A percentile compares a stretch with the other conserved stretches of the same genome.
Conservation (phyloP, 53 echinoderm and acorn worm species). For the Zoroaster sp. region DNA sequence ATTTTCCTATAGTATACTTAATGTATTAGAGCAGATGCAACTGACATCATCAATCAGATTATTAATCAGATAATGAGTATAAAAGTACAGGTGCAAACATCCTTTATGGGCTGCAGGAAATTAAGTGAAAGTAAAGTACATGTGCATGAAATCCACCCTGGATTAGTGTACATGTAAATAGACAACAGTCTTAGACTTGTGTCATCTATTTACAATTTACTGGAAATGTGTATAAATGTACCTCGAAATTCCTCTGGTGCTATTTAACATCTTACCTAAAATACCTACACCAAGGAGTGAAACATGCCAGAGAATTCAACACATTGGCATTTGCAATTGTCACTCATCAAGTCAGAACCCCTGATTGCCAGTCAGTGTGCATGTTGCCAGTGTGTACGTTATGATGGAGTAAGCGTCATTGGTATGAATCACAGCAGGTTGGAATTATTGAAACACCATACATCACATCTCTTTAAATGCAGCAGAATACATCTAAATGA, state of each 20-base stretch:
- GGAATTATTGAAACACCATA: slow-evolving; percentile 9
- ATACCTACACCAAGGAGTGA: not conserved
- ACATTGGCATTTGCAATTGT: not conserved
- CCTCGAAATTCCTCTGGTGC: not conserved
- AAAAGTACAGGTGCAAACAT: not conserved
- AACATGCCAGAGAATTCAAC: not conserved
- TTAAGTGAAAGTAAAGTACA: too few species aligned
- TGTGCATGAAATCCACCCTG: too few species aligned
- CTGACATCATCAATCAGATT: not conserved
- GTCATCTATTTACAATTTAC: too few species aligned
- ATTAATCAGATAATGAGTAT: not conserved
- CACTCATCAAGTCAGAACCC: not conserved
- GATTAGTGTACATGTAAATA: too few species aligned
- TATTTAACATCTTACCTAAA: not conserved
- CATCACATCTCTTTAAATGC: not conserved
- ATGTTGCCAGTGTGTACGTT: not conserved
- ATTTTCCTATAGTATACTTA: too few species aligned
- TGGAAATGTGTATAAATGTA: too few species aligned
- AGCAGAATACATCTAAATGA: not conserved
- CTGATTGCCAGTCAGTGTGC: not conserved
- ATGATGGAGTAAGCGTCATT: not conserved
- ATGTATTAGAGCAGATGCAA: not conserved
- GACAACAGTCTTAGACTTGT: too few species aligned
- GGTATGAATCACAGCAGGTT: slow-evolving; percentile 36
- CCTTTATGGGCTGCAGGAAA: too few species aligned